Percentiles rank a stretch among this genome's conserved stretches.
phyloP scores from a whole-genome alignment of 2,113 vertebrate species.

The Peromyscus leucopus region DNA sequence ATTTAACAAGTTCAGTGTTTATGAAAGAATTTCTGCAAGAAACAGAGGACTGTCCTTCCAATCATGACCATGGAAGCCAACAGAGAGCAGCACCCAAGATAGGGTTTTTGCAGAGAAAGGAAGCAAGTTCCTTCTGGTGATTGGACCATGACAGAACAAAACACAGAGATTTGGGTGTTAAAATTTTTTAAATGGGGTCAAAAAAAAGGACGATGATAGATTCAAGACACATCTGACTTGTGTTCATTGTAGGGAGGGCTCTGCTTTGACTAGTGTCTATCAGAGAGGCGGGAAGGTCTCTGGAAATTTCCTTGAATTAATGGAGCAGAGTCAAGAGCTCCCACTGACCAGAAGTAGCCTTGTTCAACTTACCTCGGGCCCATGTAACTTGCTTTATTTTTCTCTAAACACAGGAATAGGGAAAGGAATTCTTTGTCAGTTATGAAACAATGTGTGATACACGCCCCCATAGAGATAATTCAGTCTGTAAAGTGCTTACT shows the following conservation, averaged over 20 bases:
- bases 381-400: conserved; percentile 4
- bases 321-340: not conserved
- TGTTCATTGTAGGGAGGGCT: not conserved
- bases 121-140: not conserved
- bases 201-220: not conserved
- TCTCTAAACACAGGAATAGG: conserved; percentile 7
- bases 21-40: not conserved
- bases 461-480: not conserved
- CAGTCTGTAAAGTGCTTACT: not conserved
- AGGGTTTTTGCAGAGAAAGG: not conserved
- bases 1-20: conserved; percentile 66
- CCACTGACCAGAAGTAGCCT: not conserved
- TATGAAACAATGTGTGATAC: not conserved
- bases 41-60: conserved; percentile 14
- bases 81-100: not conserved
- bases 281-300: not conserved
- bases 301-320: not conserved
- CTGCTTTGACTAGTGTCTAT: not conserved
- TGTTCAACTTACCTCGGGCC: not conserved
- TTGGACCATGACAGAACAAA: not conserved
- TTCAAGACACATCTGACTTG: not conserved
- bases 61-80: not conserved
- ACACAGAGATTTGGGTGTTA: not conserved
- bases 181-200: not conserved
- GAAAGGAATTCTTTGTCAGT: not conserved